Evolutionary conservation across 2,888 invertebrate species (phyloP).

Genomic region (Punctoribates punctum): DNA sequence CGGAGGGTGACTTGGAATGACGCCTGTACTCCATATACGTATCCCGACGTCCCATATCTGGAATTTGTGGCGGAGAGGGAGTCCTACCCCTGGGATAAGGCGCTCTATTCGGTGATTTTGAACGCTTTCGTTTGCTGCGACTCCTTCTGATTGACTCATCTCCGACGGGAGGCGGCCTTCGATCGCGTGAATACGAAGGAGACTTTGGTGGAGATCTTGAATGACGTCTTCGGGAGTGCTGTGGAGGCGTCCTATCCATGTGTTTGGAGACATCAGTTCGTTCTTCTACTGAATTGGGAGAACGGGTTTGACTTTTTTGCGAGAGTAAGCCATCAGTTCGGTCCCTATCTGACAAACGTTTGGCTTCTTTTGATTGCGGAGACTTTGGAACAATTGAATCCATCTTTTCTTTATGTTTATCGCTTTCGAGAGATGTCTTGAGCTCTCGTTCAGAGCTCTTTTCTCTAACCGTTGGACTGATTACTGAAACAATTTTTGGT

Average conservation of each 20-base stretch:
- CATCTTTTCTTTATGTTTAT: background rate
- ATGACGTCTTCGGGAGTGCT: background rate
- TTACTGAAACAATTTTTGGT: conserved; percentile 13
- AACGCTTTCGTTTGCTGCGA: background rate
- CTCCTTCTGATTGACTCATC: conserved; percentile 1
- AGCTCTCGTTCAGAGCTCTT: background rate
- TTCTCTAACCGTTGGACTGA: background rate
- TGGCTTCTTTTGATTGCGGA: background rate
- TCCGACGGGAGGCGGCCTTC: background rate
- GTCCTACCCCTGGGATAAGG: background rate
- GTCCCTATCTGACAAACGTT: background rate
- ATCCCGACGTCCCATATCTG: background rate
- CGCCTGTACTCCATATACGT: background rate
- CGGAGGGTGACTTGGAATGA: background rate
- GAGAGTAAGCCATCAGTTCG: background rate
- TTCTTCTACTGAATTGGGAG: background rate
- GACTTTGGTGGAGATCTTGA: background rate
- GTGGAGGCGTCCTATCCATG: background rate
- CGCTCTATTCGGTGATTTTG: background rate
- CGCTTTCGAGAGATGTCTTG: background rate
- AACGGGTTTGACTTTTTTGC: background rate
- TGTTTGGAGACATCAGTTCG: background rate
- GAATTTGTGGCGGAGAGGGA: background rate
- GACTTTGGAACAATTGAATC: background rate
- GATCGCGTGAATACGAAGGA: background rate